Evolutionary conservation across 2,888 invertebrate genomes (phyloP), one percentile per base, ranked within the genome.

Genomic region (Serripes groenlandicus): DNA sequence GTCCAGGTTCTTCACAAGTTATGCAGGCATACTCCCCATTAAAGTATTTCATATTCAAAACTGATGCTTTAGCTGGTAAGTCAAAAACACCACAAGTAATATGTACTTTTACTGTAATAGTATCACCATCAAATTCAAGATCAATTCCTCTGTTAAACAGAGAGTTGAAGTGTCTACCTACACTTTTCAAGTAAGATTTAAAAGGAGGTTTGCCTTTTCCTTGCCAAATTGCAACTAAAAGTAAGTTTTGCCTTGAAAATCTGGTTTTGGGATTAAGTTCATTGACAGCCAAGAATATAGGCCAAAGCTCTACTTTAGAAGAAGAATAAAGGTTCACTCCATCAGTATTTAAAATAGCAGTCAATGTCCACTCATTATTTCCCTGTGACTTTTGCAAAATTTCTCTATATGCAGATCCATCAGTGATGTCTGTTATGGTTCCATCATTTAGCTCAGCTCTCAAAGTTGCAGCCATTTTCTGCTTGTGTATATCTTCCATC

Each of bases 21-120:
- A 84, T 83, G 58, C 88, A 89, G 7, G 80, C 84, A 28, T 83
- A 21, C 37, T 32, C 2, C 3, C 88, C 88, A 87, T 89, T 89
- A 73, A 42, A 79, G 1, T 58, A 62, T 21, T 81, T 78, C 88
- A 89, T 89, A 60, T 88, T 88, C 28, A 89, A 37, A 1, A 83
- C 64, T 21, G 52, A 69, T 42, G 86, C 88, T 71, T 87, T 89
- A 34, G 89, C 88, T 35, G 62, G 81, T 62, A 74, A 23, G 34
- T 74, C 74, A n/a, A 74, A 26, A 30, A 52, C 64, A 21, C 32
- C 28, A n/a, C 56, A 35, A 2, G 37, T 28, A 35, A 60, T 60
- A 23, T 18, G 5, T 15, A 72, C 34, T n/a, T 28, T 18, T n/a
- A 72, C 37, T 35, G 56, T 58, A 21, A n/a, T 30, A n/a, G 15